Evolutionary conservation across 2,888 invertebrate genomes (phyloP), one percentile per base, ranked within the genome.

Genomic region (Drosophila koepferae): DNA sequence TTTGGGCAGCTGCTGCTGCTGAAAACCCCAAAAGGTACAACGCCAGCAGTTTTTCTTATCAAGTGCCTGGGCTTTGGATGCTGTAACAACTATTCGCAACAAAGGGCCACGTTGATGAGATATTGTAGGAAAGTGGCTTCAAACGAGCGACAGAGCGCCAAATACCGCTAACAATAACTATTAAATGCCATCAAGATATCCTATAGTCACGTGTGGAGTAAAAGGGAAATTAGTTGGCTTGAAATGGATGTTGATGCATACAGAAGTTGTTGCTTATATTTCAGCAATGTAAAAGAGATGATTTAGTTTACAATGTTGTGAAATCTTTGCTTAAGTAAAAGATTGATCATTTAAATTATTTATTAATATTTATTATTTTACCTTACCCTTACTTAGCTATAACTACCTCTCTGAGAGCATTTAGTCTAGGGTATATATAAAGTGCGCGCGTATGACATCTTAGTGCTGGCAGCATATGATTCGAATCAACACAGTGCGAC

Each of bases 21-120:
- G 20, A 44, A n/a, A 43, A 16, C 46, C 53, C 36, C 43, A 76
- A 85, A 85, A 85, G 87, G 85, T 81, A 89, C 87, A 77, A 77
- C 77, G 85, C 72, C 20, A 72, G 87, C 85, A 89, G 68, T 81
- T 89, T 89, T 87, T 70, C 78, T 63, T 79, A 75, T 71, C 77
- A 71, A 62, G 62, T 55, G 64, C 48, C 18, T 66, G 56, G 58
- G 55, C 20, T 55, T 14, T 61, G 40, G 36, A 12, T 41, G 43
- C 51, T 44, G 10, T n/a, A 40, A 60, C 75, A 43, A 63, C 75
- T 65, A 65, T 65, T 48, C 51, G 62, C 60, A 63, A 48, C 74
- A 65, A 66, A 65, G 58, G 54, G 43, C n/a, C 41, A 49, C 2
- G 38, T 41, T 63, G 62, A 65, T 60, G 62, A 58, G 48, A 34